Evolutionary conservation across 2,797 vertebrate genomes (phyloP).

Genomic region (Lophotriccus pileatus): DNA sequence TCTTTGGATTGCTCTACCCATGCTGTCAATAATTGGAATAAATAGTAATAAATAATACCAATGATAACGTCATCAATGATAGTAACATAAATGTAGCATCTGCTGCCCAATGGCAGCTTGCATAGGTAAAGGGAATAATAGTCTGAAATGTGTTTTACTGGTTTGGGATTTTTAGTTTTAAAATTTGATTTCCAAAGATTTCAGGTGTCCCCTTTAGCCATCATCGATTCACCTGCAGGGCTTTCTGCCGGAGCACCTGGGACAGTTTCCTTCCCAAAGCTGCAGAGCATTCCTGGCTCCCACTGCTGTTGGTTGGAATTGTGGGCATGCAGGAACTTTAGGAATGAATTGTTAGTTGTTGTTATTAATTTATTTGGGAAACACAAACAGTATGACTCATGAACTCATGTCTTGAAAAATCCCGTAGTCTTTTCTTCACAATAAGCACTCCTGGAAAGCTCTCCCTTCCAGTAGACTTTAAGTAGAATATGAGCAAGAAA

Average conservation of each 20-base stretch:
- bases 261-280: background rate
- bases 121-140: background rate
- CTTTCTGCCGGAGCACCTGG: background rate
- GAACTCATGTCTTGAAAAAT: slow-evolving; percentile 46
- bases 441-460: background rate
- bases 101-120: background rate
- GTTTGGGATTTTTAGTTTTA: background rate
- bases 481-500: background rate
- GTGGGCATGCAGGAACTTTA: slow-evolving; percentile 46
- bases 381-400: slow-evolving; percentile 51
- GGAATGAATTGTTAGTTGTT: slow-evolving; percentile 64
- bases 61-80: background rate
- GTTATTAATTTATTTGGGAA: slow-evolving; percentile 67
- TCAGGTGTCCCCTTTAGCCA: background rate
- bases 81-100: background rate
- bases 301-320: background rate
- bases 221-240: background rate
- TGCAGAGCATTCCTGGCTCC: slow-evolving; percentile 8
- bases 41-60: background rate
- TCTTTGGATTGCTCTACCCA: background rate
- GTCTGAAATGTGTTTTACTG: background rate
- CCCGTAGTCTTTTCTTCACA: background rate
- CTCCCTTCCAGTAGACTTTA: background rate
- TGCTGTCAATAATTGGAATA: background rate
- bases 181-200: background rate